Base-by-base conservation (phyloP, 2,888 invertebrate species). In the Lochmaea crataegi region DNA sequence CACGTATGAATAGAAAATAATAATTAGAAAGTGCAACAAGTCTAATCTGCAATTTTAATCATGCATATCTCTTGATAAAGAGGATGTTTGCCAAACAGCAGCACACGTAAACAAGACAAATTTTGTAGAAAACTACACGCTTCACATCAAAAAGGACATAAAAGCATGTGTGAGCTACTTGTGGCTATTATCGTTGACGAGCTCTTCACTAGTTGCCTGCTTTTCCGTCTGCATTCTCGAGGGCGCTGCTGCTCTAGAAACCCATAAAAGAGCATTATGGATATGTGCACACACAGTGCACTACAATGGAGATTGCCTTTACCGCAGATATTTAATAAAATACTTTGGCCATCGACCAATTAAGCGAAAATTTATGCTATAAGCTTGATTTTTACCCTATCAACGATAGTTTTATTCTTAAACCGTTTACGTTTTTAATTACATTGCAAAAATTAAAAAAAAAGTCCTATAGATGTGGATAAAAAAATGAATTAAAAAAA, bases 181-280 rank as follows among this genome's bases (percentile, higher is more conserved):
- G 84, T 84, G 83, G 83, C 84, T 83, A 85, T 85, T 85, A 85
- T 84, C 84, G 83, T 80, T 83, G 83, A 84, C 83, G 84, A 85
- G 85, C 85, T 80, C 85, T 85, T 81, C 78, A 83, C 81, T 81
- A 83, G 83, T 84, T 84, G 65, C 70, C 75, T 53, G 74, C 76
- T 70, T 77, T 79, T 77, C 76, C 79, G 81, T 80, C 75, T 78
- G 77, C 80, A 80, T 83, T 81, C 82, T 82, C 81, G 71, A 77
- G 82, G 81, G 81, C 82, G 82, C 79, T 79, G 67, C 79, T 78
- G 80, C 79, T 77, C 79, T 72, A 66, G 72, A 58, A 56, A 63
- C 69, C 75, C 75, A 78, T 77, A 80, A 81, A 81, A 80, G 81
- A 79, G 79, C 80, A 80, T 80, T 80, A 80, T 80, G 77, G 75